Base-by-base conservation (phyloP, 2,888 invertebrate genomes). In the Coleophora flavipennella region DNA sequence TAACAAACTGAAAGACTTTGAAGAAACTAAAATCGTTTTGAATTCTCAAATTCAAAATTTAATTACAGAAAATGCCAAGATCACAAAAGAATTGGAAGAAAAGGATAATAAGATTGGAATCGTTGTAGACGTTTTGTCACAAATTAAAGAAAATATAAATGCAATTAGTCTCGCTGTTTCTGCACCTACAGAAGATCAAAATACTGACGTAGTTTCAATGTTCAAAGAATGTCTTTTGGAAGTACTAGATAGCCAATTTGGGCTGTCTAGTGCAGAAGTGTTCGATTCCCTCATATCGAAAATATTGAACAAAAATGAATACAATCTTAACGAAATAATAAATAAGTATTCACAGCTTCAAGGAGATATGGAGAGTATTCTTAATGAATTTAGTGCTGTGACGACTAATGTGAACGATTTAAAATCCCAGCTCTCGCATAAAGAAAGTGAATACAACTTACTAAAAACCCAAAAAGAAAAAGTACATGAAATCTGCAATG, bases 401-500 rank as follows among this genome's bases (percentile, higher is more conserved):
- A 66, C 32, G 53, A 59, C 4, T 13, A 67, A 62, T 43, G 48
- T 83, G 36, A 38, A 49, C 7, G 49, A 62, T 37, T 48, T 71
- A 33, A 77, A 68, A 47, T 38, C 33, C n/a, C 60, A 71, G 42
- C 48, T 81, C 6, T 50, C 48, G 32, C 59, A 63, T 9, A 73
- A 68, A 53, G 69, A 76, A 53, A 65, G 63, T 29, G 76, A 81
- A 46, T 73, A 56, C 20, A 60, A 59, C 44, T 51, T 72, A 12
- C 51, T 84, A 2, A 59, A 63, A 43, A 48, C 46, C 12, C 65
- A 78, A 50, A 81, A 77, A 42, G 69, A 72, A 31, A 72, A 46
- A 48, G 57, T 76, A 8, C 57, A 67, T 10, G 76, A 81, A 59
- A 77, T 84, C 39, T 71, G 56, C 49, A 68, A 62, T 31, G 71